A percentile compares a stretch with the other conserved stretches of the same genome.
These are phyloP conservation scores for Drosophila antonietae DNA, from an alignment of 2,888 invertebrate species.

Conservation along the genomic window DNA sequence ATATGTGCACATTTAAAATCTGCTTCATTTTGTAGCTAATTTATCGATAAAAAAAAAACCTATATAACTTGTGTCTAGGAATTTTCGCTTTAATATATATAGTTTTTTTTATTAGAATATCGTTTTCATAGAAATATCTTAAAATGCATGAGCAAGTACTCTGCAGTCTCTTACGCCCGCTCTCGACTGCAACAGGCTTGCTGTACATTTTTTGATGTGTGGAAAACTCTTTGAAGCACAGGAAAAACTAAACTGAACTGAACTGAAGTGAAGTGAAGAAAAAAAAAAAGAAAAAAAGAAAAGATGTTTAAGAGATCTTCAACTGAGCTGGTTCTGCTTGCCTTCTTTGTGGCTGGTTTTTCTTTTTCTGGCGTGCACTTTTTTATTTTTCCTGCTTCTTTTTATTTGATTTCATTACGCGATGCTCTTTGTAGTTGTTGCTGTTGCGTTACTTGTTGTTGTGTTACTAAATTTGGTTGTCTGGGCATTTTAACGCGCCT, in stretches of 20 bases:
- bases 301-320: slow-evolving; percentile 15
- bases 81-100: background rate
- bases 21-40: too few relatives aligned
- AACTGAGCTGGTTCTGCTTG: slow-evolving; percentile 35
- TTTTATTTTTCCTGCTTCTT: slow-evolving; percentile 20
- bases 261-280: slow-evolving; percentile 26
- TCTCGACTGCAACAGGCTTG: background rate
- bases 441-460: slow-evolving; percentile 37
- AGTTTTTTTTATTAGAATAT: background rate
- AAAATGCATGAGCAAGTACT: background rate
- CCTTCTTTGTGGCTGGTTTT: slow-evolving; percentile 26
- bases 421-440: slow-evolving; percentile 60
- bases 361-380: slow-evolving; percentile 47
- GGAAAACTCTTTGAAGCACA: slow-evolving; percentile 71
- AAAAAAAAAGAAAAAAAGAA: background rate
- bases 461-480: slow-evolving; percentile 79
- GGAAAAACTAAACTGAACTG: slow-evolving; percentile 11
- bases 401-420: slow-evolving; percentile 76
- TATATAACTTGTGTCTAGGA: background rate
- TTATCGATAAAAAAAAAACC: too few relatives aligned
- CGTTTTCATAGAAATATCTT: background rate
- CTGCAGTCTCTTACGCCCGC: background rate
- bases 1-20: background rate
- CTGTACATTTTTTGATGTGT: slow-evolving; percentile 31
- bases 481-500: slow-evolving; percentile 70